Conservation (phyloP, 1,140 invertebrate species). For the Trigoniulus corallinus region DNA sequence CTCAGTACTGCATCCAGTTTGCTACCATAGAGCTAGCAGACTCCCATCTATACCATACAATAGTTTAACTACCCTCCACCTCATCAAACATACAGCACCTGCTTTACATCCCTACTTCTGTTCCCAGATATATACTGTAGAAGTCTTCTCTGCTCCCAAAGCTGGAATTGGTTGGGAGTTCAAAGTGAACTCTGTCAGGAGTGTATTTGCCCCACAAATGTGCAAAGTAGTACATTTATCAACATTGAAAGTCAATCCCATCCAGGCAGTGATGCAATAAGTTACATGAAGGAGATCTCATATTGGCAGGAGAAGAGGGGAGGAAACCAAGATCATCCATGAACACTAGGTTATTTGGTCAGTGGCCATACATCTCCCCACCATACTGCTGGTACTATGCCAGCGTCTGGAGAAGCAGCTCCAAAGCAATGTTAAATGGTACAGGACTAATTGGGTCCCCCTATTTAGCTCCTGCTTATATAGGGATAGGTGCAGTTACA, state of each 20-base stretch:
- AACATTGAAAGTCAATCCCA: conserved; percentile 10
- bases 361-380: not conserved
- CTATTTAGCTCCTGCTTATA: conserved; percentile 20
- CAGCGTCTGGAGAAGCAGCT: conserved; percentile 11
- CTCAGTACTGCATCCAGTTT: conserved; percentile 5
- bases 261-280: conserved; percentile 1
- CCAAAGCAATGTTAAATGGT: conserved; percentile 21
- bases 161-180: not conserved
- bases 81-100: not conserved
- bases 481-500: not conserved
- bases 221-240: conserved; percentile 6
- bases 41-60: not conserved
- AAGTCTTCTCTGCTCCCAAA: not conserved
- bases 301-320: not conserved
- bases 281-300: conserved; percentile 6
- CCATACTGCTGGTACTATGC: not conserved
- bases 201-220: not conserved
- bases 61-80: not conserved
- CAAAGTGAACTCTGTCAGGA: not conserved
- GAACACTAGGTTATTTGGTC: conserved; percentile 6
- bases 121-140: not conserved
- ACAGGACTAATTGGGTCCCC: conserved; percentile 19
- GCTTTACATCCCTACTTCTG: not conserved
- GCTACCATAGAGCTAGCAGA: conserved; percentile 7
- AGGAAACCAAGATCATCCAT: conserved; percentile 10